Percentiles rank a stretch among this genome's conserved stretches.
These are phyloP conservation scores for Beaufortia kweichowensis DNA, from an alignment of 2,113 vertebrate species.

Conservation along the genomic window DNA sequence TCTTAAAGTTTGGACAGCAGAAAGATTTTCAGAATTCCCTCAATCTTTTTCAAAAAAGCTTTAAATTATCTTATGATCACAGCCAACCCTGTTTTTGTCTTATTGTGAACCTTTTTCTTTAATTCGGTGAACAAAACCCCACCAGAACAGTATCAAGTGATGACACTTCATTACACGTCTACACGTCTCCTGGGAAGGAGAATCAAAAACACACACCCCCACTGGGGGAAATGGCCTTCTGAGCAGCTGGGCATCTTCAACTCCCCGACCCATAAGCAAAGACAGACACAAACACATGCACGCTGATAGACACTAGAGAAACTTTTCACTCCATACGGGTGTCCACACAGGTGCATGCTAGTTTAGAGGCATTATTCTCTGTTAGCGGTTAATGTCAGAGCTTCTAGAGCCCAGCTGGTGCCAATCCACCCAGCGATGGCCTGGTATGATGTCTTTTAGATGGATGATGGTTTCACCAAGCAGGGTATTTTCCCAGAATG, in stretches of 20 bases:
- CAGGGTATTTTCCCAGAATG: constrained; percentile 94
- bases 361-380: not conserved
- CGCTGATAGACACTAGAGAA: not conserved
- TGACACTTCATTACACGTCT: constrained; percentile 43
- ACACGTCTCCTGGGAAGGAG: constrained; percentile 33
- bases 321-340: not conserved
- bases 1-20: constrained; percentile 3
- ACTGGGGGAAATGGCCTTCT: constrained; percentile 55
- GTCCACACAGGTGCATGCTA: not conserved
- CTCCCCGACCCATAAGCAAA: constrained; percentile 47
- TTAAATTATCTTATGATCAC: not conserved
- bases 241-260: constrained; percentile 50
- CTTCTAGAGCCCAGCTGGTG: constrained; percentile 81
- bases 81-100: not conserved
- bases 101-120: not conserved
- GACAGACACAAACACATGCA: constrained; percentile 26
- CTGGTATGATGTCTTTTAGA: constrained; percentile 82
- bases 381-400: constrained; percentile 71
- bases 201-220: constrained; percentile 48
- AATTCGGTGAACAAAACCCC: constrained; percentile 23
- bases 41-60: constrained; percentile 8
- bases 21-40: constrained; percentile 3
- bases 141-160: constrained; percentile 47
- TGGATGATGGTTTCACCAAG: constrained; percentile 89
- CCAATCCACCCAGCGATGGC: constrained; percentile 91